Evolutionary conservation across 2,888 invertebrate genomes (phyloP), one percentile per base, ranked within the genome.

Genomic region (Pollenia labialis): DNA sequence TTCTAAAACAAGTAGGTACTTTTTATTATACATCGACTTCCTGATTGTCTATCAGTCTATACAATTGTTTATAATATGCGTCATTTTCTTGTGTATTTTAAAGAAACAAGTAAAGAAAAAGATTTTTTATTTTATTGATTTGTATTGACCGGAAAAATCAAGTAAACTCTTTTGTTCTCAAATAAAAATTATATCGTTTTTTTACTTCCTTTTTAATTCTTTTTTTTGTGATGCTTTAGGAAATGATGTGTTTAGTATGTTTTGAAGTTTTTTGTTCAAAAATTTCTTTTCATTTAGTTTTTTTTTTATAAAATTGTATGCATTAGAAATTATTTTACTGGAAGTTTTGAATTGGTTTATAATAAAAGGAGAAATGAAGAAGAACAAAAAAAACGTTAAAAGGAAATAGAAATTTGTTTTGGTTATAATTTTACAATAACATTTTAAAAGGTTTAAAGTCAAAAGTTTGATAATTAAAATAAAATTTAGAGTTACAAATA

Each of bases 141-240:
- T 87, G 69, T 87, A 87, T 85, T 85, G 84, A 82, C 87, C 88
- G 88, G 88, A 88, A 88, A 87, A 88, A 75, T 86, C 85, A 83
- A 64, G 52, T 68, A 69, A 81, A 85, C 72, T 60, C 84, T 81
- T 84, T 87, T 87, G 81, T 87, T 81, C 56, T 64, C 80, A 56
- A 32, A 77, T 42, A 50, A 56, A 62, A 72, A 77, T 69, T 54
- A 18, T 50, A 81, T 18, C 18, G 14, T 40, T 46, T 68, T 52
- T 50, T 74, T 14, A 4, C 50, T 60, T 18, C 12, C 0, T 10
- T 42, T 56, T 11, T 40, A 32, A 32, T 32, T 32, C 32, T 52
- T 44, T 62, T 14, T 48, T 42, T 52, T 56, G 42, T 23, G 32
- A 58, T 71, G 85, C 81, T 72, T 81, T 83, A 75, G 75, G 64